These are phyloP conservation scores for Clitarchus hookeri DNA, from an alignment of 2,888 invertebrate genomes.

Conservation along the genomic window DNA sequence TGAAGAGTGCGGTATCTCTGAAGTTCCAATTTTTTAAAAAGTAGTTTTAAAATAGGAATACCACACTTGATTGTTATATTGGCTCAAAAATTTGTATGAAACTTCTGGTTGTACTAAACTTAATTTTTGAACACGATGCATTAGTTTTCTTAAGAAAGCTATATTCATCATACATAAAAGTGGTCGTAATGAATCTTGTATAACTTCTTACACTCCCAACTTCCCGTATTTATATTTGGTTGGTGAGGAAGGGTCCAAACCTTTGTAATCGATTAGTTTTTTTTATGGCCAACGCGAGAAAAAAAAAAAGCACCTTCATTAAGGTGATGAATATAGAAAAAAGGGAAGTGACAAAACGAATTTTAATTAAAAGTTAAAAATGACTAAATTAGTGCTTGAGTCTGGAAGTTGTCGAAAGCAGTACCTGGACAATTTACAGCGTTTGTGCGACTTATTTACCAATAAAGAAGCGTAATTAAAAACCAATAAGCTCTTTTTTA, in stretches of 20 bases:
- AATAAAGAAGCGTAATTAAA: not conserved
- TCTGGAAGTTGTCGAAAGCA: not conserved
- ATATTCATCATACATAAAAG: too few relatives aligned
- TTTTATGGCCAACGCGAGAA: not conserved
- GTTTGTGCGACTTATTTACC: not conserved
- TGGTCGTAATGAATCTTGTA: too few relatives aligned
- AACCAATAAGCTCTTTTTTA: constrained; percentile 1
- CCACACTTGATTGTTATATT: not conserved
- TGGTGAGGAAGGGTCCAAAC: not conserved
- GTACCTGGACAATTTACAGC: not conserved
- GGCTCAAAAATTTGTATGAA: too few relatives aligned
- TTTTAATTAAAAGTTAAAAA: not conserved
- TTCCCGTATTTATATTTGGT: not conserved
- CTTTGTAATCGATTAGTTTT: not conserved
- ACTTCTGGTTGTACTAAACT: too few relatives aligned
- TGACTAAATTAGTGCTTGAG: not conserved
- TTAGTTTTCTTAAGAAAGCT: too few relatives aligned
- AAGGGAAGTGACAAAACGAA: not conserved
- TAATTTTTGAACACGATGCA: too few relatives aligned
- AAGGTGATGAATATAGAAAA: not conserved
- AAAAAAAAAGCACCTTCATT: not conserved
- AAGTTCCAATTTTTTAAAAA: not conserved
- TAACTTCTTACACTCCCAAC: not conserved
- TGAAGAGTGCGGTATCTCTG: not conserved
- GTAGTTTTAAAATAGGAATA: not conserved